Conservation (phyloP, 2,888 invertebrate genomes). For the Empis livida region DNA sequence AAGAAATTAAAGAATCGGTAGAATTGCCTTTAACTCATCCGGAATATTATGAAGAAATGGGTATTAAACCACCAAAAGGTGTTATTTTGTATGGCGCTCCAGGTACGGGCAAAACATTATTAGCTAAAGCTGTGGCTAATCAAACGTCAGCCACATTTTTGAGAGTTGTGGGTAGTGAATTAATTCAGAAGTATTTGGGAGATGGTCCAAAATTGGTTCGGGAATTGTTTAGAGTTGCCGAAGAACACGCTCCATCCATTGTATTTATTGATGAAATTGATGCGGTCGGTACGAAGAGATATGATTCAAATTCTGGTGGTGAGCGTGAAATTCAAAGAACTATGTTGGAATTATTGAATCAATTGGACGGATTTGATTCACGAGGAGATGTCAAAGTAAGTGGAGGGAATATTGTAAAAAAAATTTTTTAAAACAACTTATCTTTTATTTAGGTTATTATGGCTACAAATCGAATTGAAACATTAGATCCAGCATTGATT, state of each 20-base stretch:
- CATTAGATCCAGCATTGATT: conserved; percentile 94
- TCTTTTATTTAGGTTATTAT: conserved; percentile 63
- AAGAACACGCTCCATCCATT: conserved; percentile 98
- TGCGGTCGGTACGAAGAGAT: conserved; percentile 96
- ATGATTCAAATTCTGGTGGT: conserved; percentile 98
- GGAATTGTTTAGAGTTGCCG: conserved; percentile 96
- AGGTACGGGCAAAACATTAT: conserved; percentile 94
- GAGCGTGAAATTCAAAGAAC: conserved; percentile 99
- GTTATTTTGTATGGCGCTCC: conserved; percentile 97
- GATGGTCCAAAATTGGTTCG: conserved; percentile 98
- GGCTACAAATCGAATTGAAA: conserved; percentile 98
- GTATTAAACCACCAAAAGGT: conserved; percentile 98
- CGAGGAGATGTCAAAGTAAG: conserved; percentile 87
- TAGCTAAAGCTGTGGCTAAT: conserved; percentile 98
- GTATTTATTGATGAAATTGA: conserved; percentile 99
- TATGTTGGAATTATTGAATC: conserved; percentile 97
- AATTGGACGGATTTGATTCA: conserved; percentile 95
- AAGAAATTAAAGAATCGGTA: conserved; percentile 96
- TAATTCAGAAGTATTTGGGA: conserved; percentile 97
- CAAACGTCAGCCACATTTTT: conserved; percentile 99
- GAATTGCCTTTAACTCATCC: conserved; percentile 98
- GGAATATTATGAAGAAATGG: conserved; percentile 99
- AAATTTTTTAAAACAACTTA: not conserved
- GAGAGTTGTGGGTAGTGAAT: conserved; percentile 96
- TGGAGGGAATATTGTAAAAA: not conserved